phyloP scores from a whole-genome alignment of 2,888 invertebrate genomes.

The Galerucella pusilla region DNA sequence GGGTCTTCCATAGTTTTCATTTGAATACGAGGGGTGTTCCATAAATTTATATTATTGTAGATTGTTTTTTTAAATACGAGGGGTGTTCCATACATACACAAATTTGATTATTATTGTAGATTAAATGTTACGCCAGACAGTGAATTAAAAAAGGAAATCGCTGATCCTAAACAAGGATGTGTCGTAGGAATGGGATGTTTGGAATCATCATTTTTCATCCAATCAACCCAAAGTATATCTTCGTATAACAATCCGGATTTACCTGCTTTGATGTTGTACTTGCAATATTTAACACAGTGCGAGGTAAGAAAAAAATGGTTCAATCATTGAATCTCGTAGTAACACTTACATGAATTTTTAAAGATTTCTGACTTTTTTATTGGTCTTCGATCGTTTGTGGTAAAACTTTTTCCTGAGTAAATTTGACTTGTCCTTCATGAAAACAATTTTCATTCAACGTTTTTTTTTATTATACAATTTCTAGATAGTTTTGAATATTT shows the following conservation, averaged over 20 bases:
- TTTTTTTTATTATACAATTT: too few species aligned
- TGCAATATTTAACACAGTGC: conserved; percentile 87
- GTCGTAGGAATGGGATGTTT: conserved; percentile 84
- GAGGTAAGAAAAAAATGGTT: conserved; percentile 70
- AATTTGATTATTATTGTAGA: conserved; percentile 45
- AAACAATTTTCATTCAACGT: too few species aligned
- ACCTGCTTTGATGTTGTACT: conserved; percentile 80
- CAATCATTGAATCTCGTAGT: too few species aligned
- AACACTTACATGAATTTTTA: too few species aligned
- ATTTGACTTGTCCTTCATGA: too few species aligned
- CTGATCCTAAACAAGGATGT: conserved; percentile 68
- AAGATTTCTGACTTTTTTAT: too few species aligned
- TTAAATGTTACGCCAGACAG: conserved; percentile 66
- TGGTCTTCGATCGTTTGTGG: too few species aligned
- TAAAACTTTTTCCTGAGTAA: too few species aligned
- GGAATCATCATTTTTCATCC: conserved; percentile 81
- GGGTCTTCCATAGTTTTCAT: too few species aligned
- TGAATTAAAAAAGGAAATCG: conserved; percentile 61
- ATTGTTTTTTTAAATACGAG: background rate
- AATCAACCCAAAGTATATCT: conserved; percentile 74
- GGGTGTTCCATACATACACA: background rate
- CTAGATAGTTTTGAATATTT: too few species aligned
- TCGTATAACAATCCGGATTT: conserved; percentile 74
- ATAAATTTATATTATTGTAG: too few species aligned
- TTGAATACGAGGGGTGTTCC: too few species aligned